Evolutionary conservation across 2,113 vertebrate genomes (phyloP), one percentile per base, ranked within the genome.

Genomic region (Gadus chalcogrammus): DNA sequence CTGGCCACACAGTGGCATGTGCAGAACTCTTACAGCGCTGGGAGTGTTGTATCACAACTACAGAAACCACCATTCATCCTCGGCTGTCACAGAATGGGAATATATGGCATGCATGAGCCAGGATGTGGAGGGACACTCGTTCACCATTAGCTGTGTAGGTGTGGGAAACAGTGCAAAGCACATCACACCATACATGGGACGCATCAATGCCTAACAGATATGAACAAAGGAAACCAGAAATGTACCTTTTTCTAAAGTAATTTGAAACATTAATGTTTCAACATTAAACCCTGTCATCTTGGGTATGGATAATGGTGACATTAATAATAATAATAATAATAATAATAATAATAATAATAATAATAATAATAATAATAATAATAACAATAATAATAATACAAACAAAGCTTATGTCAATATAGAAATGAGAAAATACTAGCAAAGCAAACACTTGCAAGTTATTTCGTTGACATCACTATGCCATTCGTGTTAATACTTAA

Each of bases 1-100:
- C 94, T 95, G 94, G 94, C 95, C 95, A 94, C 94, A 95, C 94
- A 97, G 94, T 95, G 94, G 90, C 93, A 94, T 95, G 94, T 94
- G 94, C 94, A 95, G 94, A 94, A 96, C 94, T 91, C 93, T 93
- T 91, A 93, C 94, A 94, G 87, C 93, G 91, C 93, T 92, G 94
- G 93, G 74, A 92, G 94, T 95, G 95, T 97, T 97, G 96, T 96
- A 97, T 96, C 95, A 97, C 95, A 98, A 96, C 94, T 97, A 97
- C 95, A 94, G 42, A 92, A 95, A 94, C 94, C 93, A 93, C 93
- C 93, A 94, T 91, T 91, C 92, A 92, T 93, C 93, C 92, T 95
- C 94, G 89, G 92, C 92, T 93, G 92, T 92, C 90, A 94, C 94
- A 94, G 93, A n/a, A 65, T 83, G 92, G 93, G 92, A 92, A 93